Evolutionary conservation across 2,888 invertebrate genomes (phyloP).

Genomic region (Drosophila birchii): DNA sequence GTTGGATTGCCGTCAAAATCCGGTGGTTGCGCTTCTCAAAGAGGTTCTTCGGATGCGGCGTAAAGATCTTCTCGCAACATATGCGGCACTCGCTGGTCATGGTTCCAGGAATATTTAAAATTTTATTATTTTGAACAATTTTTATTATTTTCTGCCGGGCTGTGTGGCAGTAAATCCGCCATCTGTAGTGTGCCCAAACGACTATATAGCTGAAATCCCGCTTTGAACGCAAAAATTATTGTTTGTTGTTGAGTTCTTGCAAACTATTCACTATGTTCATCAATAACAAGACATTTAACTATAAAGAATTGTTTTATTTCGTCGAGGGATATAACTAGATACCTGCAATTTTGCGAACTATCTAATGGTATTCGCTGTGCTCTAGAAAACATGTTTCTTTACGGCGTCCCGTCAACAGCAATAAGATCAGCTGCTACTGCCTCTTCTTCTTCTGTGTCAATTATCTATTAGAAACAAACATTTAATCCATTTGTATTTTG

Average conservation of each 20-base stretch:
- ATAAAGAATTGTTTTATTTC: too few species aligned
- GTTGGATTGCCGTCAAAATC: slow-evolving; percentile 46
- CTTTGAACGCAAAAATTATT: not conserved
- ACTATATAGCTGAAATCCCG: not conserved
- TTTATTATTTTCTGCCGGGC: slow-evolving; percentile 5
- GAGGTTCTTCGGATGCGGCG: slow-evolving; percentile 52
- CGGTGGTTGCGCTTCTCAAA: slow-evolving; percentile 44
- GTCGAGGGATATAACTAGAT: too few species aligned
- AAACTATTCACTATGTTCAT: not conserved
- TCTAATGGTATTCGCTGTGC: not conserved
- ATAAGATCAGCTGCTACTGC: slow-evolving; percentile 2
- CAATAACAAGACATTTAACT: not conserved
- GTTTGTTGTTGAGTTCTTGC: not conserved
- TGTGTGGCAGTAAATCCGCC: not conserved
- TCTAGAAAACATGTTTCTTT: not conserved
- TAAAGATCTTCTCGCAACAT: slow-evolving; percentile 62
- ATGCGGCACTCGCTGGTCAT: slow-evolving; percentile 53
- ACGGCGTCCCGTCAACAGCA: not conserved
- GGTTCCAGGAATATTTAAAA: not conserved
- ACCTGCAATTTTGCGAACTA: not conserved
- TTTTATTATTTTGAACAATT: not conserved
- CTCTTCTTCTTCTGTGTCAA: slow-evolving; percentile 10
- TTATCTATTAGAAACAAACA: not conserved
- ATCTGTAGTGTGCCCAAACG: slow-evolving; percentile 3
- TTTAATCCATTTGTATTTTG: not conserved